Base-by-base conservation (phyloP, 2,113 vertebrate genomes). In the Oenanthe melanoleuca region DNA sequence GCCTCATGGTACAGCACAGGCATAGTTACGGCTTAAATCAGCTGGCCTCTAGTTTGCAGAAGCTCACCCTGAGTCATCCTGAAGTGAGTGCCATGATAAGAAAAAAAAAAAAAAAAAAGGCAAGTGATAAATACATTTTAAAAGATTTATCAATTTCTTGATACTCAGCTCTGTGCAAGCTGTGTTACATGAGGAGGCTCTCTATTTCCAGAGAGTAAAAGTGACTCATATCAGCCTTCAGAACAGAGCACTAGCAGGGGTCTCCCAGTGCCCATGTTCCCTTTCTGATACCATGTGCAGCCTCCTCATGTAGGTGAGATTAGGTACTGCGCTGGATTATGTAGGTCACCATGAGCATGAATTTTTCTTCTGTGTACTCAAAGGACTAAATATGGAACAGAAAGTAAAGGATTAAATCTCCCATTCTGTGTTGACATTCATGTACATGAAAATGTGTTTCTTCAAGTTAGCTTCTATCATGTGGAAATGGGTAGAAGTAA, bases 21-120 rank as follows among this genome's bases (percentile, higher is more conserved):
- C 52, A 84, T 19, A 83, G n/a, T 34, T 84, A 74, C 5, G 47
- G 47, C 75, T 91, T 79, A 92, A 88, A 80, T 90, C 71, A 84
- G 31, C 53, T 34, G 37, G 50, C 63, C 40, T 94, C 59, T 40
- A 18, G 49, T 44, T 74, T 80, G 55, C 47, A 86, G 82, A 59
- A 80, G 55, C 34, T 88, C 42, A 74, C 44, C 52, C 55, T 22
- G 55, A 80, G 42, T 66, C 66, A 92, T 64, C 23, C 66, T 25
- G 61, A 75, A 67, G 52, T 7, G 8, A 87, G 53, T 53, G 70
- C 45, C 26, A 60, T 0, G 0, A 5, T 53, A 57, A 61, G 52
- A 37, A 79, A 92, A 80, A 89, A 80, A 80, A 89, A 80, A 80
- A 88, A 80, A 84, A 5, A 5, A 89, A 52, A n/a, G 19, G 47